These are phyloP conservation scores for Clostera curtula DNA, from an alignment of 2,888 invertebrate genomes.

Conservation along the genomic window DNA sequence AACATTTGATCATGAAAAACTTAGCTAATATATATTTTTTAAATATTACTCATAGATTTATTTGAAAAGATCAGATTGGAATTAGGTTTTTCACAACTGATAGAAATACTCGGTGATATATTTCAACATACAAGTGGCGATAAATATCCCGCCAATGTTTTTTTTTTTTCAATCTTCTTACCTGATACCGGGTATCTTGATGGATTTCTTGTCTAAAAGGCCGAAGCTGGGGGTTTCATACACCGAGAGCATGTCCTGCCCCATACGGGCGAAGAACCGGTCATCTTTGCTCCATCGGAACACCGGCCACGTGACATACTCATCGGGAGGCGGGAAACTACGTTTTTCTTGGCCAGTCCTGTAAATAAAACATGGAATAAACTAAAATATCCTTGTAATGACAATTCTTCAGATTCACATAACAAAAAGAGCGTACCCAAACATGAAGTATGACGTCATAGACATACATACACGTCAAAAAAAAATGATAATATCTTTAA, in stretches of 20 bases:
- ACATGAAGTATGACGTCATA: too few species aligned
- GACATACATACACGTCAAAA: too few species aligned
- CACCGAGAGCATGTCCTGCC: constrained; percentile 89
- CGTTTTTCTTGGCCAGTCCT: constrained; percentile 94
- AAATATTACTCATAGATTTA: too few species aligned
- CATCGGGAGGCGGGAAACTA: constrained; percentile 89
- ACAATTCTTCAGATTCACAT: background rate
- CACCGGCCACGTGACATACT: constrained; percentile 91
- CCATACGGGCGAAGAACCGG: constrained; percentile 93
- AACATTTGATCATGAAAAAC: too few species aligned
- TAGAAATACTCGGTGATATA: too few species aligned
- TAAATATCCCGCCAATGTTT: background rate
- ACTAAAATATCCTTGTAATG: constrained; percentile 1
- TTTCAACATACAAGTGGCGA: background rate
- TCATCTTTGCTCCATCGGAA: constrained; percentile 99
- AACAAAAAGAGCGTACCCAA: too few species aligned
- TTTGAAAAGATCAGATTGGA: too few species aligned
- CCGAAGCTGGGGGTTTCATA: constrained; percentile 98
- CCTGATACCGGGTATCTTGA: constrained; percentile 90
- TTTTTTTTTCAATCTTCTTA: constrained; percentile 15
- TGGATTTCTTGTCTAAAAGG: constrained; percentile 93
- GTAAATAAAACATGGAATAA: constrained; percentile 8
- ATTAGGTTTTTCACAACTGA: too few species aligned
- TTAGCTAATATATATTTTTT: too few species aligned
- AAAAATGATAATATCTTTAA: too few species aligned